Percentiles rank a stretch among this genome's conserved stretches.
Evolutionary conservation across 2,113 vertebrate species (phyloP).

Genomic region (Cyrtonyx montezumae): DNA sequence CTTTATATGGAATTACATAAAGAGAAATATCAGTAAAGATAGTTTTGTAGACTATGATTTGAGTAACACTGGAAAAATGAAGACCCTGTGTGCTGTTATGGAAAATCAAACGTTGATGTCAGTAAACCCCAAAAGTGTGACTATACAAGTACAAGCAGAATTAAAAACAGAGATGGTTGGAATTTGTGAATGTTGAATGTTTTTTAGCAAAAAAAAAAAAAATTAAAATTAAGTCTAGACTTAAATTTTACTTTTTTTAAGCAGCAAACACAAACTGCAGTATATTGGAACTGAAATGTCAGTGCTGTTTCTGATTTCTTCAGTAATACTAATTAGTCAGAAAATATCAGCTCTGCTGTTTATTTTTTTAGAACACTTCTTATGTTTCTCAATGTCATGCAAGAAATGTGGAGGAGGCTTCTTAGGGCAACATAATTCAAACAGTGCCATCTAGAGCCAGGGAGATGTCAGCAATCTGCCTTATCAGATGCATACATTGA

Average conservation of each 20-base stretch:
- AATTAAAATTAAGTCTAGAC: not conserved
- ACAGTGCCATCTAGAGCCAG: not conserved
- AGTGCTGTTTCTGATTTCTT: not conserved
- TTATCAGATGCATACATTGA: not conserved
- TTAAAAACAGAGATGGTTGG: not conserved
- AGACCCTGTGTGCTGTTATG: not conserved
- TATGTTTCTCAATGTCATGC: not conserved
- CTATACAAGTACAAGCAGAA: slow-evolving; percentile 1
- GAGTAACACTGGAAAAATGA: slow-evolving; percentile 31
- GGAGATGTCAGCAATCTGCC: not conserved
- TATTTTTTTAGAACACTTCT: not conserved
- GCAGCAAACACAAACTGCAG: not conserved
- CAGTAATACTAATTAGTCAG: not conserved
- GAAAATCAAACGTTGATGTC: slow-evolving; percentile 23
- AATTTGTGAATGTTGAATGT: not conserved
- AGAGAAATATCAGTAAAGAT: not conserved
- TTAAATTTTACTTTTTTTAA: not conserved
- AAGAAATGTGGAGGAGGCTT: not conserved
- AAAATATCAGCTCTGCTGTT: not conserved
- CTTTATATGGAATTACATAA: not conserved
- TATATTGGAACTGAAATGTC: not conserved
- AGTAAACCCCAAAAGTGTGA: not conserved
- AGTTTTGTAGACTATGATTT: not conserved
- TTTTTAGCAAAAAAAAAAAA: not conserved
- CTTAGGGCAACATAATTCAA: not conserved